Evolutionary conservation across 1,140 invertebrate genomes (phyloP).

Genomic region (Pemphigus obesinymphae): DNA sequence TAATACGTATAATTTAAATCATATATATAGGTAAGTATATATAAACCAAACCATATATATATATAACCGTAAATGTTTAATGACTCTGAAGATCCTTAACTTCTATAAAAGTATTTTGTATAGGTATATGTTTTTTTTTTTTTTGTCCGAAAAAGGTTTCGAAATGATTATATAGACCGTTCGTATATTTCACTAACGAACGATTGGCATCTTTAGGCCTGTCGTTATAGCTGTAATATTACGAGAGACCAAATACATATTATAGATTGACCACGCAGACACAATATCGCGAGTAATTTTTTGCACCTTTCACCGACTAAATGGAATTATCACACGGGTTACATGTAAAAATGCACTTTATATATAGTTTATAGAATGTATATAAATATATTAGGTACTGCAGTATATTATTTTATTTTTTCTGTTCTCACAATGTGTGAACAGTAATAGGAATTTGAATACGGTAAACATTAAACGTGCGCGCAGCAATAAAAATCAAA

Average conservation of each 20-base stretch:
- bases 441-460: no score
- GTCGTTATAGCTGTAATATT: background rate
- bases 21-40: background rate
- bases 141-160: background rate
- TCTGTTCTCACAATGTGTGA: no score
- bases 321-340: background rate
- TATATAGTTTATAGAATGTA: no score
- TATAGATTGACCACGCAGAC: background rate
- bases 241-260: background rate
- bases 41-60: background rate
- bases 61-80: background rate
- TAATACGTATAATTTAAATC: background rate
- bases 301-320: background rate
- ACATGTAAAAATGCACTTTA: no score
- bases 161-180: background rate
- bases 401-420: no score
- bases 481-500: no score
- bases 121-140: background rate
- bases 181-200: background rate
- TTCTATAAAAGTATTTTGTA: background rate
- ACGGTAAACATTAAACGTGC: no score
- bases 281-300: background rate
- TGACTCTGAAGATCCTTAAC: background rate
- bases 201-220: slow-evolving; percentile 9
- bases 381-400: no score